A percentile compares a stretch with the other conserved stretches of the same genome.
These are phyloP conservation scores for Colletes gigas DNA, from an alignment of 1,140 invertebrate genomes.

Conservation along the genomic window DNA sequence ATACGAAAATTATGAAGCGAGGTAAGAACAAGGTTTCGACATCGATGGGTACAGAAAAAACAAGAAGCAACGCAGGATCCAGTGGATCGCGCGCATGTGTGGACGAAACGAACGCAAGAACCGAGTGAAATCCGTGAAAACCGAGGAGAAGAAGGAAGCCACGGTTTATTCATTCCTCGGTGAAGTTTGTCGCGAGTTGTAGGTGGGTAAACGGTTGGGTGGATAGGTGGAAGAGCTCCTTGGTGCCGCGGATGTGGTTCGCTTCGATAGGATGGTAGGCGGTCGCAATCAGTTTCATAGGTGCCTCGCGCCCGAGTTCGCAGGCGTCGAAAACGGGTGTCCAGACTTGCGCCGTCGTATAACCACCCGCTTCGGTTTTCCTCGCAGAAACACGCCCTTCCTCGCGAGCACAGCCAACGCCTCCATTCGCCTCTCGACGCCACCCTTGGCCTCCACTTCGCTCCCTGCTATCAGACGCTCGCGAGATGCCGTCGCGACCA, in stretches of 20 bases:
- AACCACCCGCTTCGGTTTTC: slow-evolving; percentile 57
- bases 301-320: slow-evolving; percentile 65
- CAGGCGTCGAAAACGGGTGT: slow-evolving; percentile 67
- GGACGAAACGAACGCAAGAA: slow-evolving; percentile 6
- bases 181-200: slow-evolving; percentile 52
- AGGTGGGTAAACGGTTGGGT: slow-evolving; percentile 49
- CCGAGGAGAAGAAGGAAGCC: not conserved
- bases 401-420: slow-evolving; percentile 26
- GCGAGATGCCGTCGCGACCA: not conserved
- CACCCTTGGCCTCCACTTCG: slow-evolving; percentile 1
- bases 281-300: slow-evolving; percentile 62
- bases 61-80: not conserved
- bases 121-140: not conserved
- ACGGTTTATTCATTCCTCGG: slow-evolving; percentile 12
- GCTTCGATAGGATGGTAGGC: slow-evolving; percentile 76
- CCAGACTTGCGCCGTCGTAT: slow-evolving; percentile 63
- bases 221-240: slow-evolving; percentile 66
- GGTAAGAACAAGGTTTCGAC: not conserved
- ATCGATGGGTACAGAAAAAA: not conserved
- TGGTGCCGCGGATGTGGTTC: slow-evolving; percentile 41
- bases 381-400: slow-evolving; percentile 63
- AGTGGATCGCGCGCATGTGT: not conserved
- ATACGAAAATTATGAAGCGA: not conserved
- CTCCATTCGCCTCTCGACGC: slow-evolving; percentile 40
- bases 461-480: slow-evolving; percentile 31